Conservation (phyloP, 2,113 vertebrate species). For the Hemiprocne comata region DNA sequence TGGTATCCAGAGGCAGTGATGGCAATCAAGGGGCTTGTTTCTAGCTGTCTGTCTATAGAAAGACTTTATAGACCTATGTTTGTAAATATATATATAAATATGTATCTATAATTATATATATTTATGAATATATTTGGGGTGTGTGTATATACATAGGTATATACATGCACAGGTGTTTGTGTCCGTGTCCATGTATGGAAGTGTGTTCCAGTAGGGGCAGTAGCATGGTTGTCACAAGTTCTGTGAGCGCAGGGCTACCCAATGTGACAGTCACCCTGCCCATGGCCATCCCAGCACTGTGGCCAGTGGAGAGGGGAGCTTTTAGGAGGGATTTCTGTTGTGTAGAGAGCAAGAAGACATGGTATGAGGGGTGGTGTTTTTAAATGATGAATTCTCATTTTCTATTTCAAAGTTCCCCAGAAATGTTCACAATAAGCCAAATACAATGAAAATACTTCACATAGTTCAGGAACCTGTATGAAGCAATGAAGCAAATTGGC, state of each 20-base stretch:
- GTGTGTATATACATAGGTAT: background rate
- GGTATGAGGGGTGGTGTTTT: background rate
- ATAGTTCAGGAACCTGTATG: background rate
- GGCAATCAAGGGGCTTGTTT: background rate
- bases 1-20: background rate
- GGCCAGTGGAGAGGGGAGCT: background rate
- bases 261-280: rapidly evolving
- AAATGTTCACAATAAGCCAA: background rate
- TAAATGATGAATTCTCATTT: background rate
- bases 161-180: background rate
- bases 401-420: background rate
- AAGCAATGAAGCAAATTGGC: background rate
- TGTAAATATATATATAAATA: background rate
- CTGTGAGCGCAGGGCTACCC: background rate
- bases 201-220: background rate
- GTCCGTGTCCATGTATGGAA: background rate
- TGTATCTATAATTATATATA: background rate
- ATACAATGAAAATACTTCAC: background rate
- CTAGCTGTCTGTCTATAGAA: background rate
- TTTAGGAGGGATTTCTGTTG: background rate
- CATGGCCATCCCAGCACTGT: background rate
- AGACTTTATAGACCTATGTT: background rate
- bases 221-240: background rate
- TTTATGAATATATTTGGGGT: background rate
- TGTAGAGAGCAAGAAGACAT: background rate